phyloP scores from a whole-genome alignment of 2,888 invertebrate genomes.

The Anarsia innoxiella region DNA sequence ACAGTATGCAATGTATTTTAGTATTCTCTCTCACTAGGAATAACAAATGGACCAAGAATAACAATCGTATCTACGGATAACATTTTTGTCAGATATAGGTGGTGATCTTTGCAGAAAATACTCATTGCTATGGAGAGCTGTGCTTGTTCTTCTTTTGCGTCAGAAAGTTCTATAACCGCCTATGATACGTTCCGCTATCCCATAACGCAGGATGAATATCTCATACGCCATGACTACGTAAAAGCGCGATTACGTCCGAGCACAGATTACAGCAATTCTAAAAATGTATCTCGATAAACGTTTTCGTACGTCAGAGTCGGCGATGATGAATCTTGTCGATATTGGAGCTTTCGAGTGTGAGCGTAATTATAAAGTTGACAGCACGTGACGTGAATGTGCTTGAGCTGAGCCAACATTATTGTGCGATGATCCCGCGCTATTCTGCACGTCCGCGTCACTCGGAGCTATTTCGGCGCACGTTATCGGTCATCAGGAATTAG shows the following conservation, averaged over 20 bases:
- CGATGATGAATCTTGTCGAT: conserved; percentile 49
- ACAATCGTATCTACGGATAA: too few species aligned
- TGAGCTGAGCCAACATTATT: conserved; percentile 29
- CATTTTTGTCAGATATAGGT: too few species aligned
- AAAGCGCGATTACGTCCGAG: conserved; percentile 38
- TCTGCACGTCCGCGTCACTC: conserved; percentile 41
- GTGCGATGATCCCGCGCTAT: conserved; percentile 38
- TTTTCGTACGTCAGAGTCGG: conserved; percentile 50
- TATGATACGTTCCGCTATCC: background rate
- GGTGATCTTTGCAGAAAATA: too few species aligned
- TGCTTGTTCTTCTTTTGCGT: too few species aligned
- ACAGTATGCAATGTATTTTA: conserved; percentile 1
- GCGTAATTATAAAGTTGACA: conserved; percentile 59
- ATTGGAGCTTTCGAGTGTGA: conserved; percentile 52
- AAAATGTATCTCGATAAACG: conserved; percentile 51
- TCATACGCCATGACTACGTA: conserved; percentile 34
- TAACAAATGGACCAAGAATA: too few species aligned
- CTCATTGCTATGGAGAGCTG: too few species aligned
- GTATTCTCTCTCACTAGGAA: too few species aligned
- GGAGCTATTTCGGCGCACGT: conserved; percentile 33
- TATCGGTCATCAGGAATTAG: conserved; percentile 38
- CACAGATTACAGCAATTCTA: conserved; percentile 51
- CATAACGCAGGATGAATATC: conserved; percentile 1
- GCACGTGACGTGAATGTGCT: conserved; percentile 33
- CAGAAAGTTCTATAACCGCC: background rate